Percentiles rank a stretch among this genome's conserved stretches.
Conservation (phyloP, 2,113 vertebrate genomes). For the Paralichthys olivaceus region DNA sequence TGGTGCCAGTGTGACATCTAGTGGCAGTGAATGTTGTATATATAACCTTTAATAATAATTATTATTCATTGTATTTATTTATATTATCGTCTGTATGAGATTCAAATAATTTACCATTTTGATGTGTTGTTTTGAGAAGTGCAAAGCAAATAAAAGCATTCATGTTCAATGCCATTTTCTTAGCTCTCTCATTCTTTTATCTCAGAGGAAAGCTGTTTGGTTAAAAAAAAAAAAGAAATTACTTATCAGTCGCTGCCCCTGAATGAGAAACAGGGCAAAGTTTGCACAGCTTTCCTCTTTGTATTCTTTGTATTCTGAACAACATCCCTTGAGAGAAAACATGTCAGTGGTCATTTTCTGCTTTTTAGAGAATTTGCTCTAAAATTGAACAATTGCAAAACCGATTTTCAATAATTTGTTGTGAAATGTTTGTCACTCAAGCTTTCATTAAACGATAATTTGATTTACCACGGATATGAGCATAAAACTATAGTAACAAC, state of each 20-base stretch:
- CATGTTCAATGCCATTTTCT: constrained; percentile 4
- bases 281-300: too few species aligned
- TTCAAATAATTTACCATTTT: constrained; percentile 76
- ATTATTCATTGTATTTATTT: constrained; percentile 75
- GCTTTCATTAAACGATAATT: too few species aligned
- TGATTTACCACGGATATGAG: too few species aligned
- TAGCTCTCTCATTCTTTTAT: neutral
- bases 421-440: too few species aligned
- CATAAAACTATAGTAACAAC: too few species aligned
- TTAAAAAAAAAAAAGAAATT: neutral
- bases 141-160: constrained; percentile 55
- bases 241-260: neutral
- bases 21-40: neutral
- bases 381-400: too few species aligned
- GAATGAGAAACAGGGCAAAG: neutral
- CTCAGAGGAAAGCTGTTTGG: neutral
- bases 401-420: too few species aligned
- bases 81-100: constrained; percentile 68
- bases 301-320: too few species aligned
- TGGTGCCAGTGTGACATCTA: neutral
- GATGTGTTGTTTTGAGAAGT: constrained; percentile 72
- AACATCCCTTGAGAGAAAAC: too few species aligned
- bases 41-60: constrained; percentile 46
- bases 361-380: too few species aligned
- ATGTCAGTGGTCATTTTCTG: too few species aligned